Percentiles rank a stretch among this genome's conserved stretches.
Conservation (phyloP, 2,888 invertebrate genomes). For the Ferrisia virgata region DNA sequence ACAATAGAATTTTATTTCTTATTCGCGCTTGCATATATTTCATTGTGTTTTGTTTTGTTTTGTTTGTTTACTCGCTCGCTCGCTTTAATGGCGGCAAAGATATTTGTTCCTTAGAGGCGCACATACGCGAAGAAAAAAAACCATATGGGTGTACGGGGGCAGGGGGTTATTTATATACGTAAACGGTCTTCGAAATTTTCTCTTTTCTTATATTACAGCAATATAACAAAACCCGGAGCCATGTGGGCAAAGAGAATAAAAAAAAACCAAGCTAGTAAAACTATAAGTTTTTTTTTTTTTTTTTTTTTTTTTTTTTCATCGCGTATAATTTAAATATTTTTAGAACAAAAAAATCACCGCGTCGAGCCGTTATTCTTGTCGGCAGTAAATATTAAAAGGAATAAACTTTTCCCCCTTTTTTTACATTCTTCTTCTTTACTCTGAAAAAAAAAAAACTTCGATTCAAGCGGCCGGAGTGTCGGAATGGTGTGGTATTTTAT, state of each 20-base stretch:
- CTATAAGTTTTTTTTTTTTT: constrained; percentile 23
- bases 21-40: not conserved
- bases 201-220: not conserved
- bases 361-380: constrained; percentile 13
- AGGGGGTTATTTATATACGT: not conserved
- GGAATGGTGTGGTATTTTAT: not conserved
- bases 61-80: not conserved
- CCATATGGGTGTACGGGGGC: constrained; percentile 12
- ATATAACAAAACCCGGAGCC: not conserved
- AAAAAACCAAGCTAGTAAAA: not conserved
- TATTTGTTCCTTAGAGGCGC: not conserved
- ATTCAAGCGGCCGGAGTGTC: not conserved
- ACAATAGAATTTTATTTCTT: constrained; percentile 32
- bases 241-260: not conserved
- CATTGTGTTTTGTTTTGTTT: not conserved
- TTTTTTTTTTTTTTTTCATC: no score
- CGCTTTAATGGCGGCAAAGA: not conserved
- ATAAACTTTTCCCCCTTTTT: not conserved
- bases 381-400: constrained; percentile 11
- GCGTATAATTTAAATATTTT: constrained; percentile 20
- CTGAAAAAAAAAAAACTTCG: not conserved
- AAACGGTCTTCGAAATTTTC: not conserved
- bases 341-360: not conserved
- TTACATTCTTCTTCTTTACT: not conserved
- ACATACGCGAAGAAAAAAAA: no score